These are phyloP conservation scores for Leptinotarsa juncta DNA, from an alignment of 2,888 invertebrate genomes.

Conservation along the genomic window DNA sequence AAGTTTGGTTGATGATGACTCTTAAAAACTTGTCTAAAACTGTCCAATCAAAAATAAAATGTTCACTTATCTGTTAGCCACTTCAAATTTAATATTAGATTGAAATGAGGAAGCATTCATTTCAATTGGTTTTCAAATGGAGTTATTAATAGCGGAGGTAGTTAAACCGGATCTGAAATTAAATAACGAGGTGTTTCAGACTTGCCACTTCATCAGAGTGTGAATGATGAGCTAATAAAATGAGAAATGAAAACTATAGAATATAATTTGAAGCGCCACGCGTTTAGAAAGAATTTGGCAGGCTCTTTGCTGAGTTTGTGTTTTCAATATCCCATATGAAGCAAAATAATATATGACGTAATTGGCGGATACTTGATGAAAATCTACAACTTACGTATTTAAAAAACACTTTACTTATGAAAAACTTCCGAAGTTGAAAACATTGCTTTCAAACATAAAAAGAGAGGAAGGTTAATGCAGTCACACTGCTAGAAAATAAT, in stretches of 20 bases:
- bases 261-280: background rate
- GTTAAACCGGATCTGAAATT: constrained; percentile 12
- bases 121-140: background rate
- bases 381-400: no score
- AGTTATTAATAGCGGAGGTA: constrained; percentile 6
- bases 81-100: constrained; percentile 16
- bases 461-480: no score
- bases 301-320: no score
- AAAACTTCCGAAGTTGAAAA: no score
- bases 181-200: constrained; percentile 17
- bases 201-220: constrained; percentile 1
- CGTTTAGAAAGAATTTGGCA: no score
- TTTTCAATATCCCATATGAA: no score
- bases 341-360: no score
- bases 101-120: constrained; percentile 14
- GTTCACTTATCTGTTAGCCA: background rate
- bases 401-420: no score
- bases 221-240: background rate
- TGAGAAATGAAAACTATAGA: background rate
- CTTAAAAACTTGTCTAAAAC: background rate
- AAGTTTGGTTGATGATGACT: background rate
- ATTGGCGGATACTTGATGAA: no score
- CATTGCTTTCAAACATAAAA: no score
- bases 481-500: no score
- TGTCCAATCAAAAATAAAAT: background rate